Evolutionary conservation across 2,888 invertebrate species (phyloP), one percentile per base, ranked within the genome.

Genomic region (Cephalotes varians): DNA sequence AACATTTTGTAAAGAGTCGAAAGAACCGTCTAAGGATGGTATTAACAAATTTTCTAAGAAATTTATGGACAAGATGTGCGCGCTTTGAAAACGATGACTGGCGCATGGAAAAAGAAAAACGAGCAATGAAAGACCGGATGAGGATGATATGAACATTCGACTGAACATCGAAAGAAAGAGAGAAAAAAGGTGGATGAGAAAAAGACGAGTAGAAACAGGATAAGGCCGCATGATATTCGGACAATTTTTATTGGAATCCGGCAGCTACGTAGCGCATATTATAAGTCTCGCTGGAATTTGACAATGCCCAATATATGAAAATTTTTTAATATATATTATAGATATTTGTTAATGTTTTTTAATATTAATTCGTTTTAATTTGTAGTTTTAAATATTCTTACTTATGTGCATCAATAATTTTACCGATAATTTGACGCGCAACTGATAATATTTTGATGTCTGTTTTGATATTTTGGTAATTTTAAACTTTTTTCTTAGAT

Each of bases 151-250:
- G 67, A 76, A n/a, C 21, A 40, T 31, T 67, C 15, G 51, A 49
- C 18, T 60, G 60, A 62, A 58, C 62, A 62, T 67, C 31, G 51
- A 56, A 47, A 69, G 21, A 47, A 34, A 58, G 51, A 73, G 58
- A 34, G 34, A 34, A 31, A 73, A 49, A 65, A 12, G 28, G 15
- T 40, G n/a, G 47, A 49, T 2, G 18, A 74, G 69, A 73, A 47
- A 67, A 56, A 73, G 60, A 62, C 18, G 31, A 58, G 51, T 51
- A 34, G 56, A 77, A 88, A 83, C 86, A 89, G 84, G 81, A 86
- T 86, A 89, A 84, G 82, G 76, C 84, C 82, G 58, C 60, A 51
- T 69, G 85, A 77, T 87, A 88, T 80, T 65, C 67, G 31, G 31
- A 54, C 54, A 73, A 69, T 80, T 62, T 81, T 80, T 87, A 67